Conservation (phyloP, 2,113 vertebrate genomes). For the Hippoglossus stenolepis region DNA sequence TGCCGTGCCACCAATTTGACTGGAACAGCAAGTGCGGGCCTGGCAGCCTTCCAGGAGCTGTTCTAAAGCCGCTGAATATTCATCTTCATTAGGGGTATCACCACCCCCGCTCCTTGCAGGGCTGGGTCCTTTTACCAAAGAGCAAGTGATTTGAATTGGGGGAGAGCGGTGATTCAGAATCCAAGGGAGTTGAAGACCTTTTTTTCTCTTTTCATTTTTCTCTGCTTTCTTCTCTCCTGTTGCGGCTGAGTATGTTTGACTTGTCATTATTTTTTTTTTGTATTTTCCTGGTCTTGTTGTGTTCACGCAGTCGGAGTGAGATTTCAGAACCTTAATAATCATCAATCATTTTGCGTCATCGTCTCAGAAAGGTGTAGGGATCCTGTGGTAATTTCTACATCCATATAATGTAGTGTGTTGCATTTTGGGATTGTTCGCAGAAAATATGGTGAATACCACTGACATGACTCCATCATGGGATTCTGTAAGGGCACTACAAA, state of each 20-base stretch:
- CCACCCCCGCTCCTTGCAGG: constrained; percentile 74
- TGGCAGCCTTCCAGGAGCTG: constrained; percentile 82
- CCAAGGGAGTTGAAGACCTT: constrained; percentile 39
- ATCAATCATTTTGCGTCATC: too few relatives aligned
- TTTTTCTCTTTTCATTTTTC: constrained; percentile 19
- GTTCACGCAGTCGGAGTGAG: background rate
- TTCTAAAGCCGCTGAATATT: constrained; percentile 83
- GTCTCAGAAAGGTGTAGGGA: too few relatives aligned
- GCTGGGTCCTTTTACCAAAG: constrained; percentile 76
- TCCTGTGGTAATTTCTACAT: too few relatives aligned
- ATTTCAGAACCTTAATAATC: background rate
- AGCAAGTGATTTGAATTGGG: constrained; percentile 68
- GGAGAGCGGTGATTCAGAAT: constrained; percentile 22
- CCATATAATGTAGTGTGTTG: too few relatives aligned
- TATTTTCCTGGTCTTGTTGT: background rate
- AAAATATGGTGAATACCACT: too few relatives aligned
- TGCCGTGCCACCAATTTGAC: constrained; percentile 82
- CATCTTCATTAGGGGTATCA: constrained; percentile 86
- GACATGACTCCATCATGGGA: too few relatives aligned
- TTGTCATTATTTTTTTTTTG: background rate
- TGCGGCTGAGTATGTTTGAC: background rate
- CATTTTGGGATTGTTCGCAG: too few relatives aligned
- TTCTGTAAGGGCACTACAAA: too few relatives aligned
- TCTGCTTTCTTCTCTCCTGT: background rate
- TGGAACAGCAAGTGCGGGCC: constrained; percentile 75